Evolutionary conservation across 2,113 vertebrate species (phyloP), one percentile per base, ranked within the genome.

Genomic region (Apeltes quadracus): DNA sequence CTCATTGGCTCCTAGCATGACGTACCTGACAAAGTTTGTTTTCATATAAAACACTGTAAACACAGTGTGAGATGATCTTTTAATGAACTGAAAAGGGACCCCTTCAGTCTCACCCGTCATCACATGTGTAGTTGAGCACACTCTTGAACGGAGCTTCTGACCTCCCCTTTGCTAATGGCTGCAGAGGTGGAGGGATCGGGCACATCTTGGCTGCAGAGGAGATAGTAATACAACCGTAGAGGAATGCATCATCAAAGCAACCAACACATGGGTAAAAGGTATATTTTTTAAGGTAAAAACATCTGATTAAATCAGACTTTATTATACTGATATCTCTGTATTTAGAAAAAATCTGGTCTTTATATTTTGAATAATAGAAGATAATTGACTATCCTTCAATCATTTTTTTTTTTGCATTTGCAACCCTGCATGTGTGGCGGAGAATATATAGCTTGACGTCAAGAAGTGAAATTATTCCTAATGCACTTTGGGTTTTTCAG

Each of bases 51-150:
- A 50, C 2, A 9, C 32, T 39, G 38, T 34, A 41, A 56, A 29
- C 23, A 43, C 5, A 71, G 7, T 2, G 22, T 29, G 8, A 1
- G 62, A 22, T 38, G 14, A 51, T 32, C n/a, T 51, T 9, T 53
- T 32, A 13, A 16, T 15, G 15, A 58, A 12, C 4, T 10, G 23
- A 1, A 29, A n/a, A 3, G 23, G 46, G 43, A 48, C 4, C 51
- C 55, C 25, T 22, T 59, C 15, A 2, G 4, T n/a, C 93, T 94
- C 90, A 97, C 96, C 96, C 96, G 0, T 91, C 73, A 1, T 95
- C 92, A 85, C 96, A 97, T 1, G 93, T 79, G 84, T 88, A 97
- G 70, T 55, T 92, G 41, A 96, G 70, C 1, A 51, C 69, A 29
- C 90, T 95, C 83, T 92, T 93, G 79, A 92, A 96, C 9, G 88